Evolutionary conservation across 2,113 vertebrate genomes (phyloP), one percentile per base, ranked within the genome.

Genomic region (Sciurus niger): DNA sequence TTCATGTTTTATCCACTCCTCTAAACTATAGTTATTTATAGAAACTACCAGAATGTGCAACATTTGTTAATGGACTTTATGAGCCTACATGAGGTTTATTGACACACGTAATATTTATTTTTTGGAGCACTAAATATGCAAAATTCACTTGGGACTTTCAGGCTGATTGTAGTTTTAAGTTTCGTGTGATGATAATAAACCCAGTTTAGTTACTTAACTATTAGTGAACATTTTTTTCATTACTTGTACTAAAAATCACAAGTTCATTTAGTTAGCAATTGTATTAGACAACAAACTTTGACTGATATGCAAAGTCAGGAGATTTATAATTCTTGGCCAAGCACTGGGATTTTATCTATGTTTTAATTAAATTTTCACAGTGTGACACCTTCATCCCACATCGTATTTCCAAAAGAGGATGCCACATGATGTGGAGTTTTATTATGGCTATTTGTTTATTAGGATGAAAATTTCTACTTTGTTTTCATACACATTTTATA

Each of bases 321-420:
- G 82, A 92, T n/a, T 87, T 90, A 87, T n/a, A 80, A 91, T 83
- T 93, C 25, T 85, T 90, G 77, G 32, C 40, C 70, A 48, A 91
- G 32, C 73, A 63, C 16, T 96, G 65, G 40, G 53, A 94, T 83
- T 94, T 96, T 91, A 80, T 87, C 70, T 82, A 5, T 55, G 37
- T 34, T 96, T 86, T 92, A 96, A 96, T 97, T 92, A 93, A 95
- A 96, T 78, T 94, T 94, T 94, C 84, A 95, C 65, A 92, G 46
- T 87, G 34, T 84, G 79, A 88, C 67, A 95, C 37, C 51, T 92
- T 97, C 18, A 67, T 87, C 32, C 24, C 2, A 72, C 32, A 85
- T 85, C 1, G 4, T 86, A 67, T 84, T 95, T 96, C 37, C 43
- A 85, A 89, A 89, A 48, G 92, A 94, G 5, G n/a, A 94, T 80